Conservation (phyloP, 2,797 vertebrate genomes). For the Notoglanidium macrostoma region DNA sequence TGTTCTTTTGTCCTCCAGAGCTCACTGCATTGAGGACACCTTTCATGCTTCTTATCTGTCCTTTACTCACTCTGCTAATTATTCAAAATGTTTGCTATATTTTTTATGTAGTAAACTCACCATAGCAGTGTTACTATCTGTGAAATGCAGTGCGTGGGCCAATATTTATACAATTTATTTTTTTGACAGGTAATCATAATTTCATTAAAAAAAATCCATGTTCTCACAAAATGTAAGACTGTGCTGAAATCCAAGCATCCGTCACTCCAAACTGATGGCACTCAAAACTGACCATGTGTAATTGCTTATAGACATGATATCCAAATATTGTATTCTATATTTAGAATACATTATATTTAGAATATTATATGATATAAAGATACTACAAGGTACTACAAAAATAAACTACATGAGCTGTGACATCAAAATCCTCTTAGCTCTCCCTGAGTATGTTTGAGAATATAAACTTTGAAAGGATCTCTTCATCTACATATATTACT, state of each 20-base stretch:
- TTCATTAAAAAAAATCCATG: background rate
- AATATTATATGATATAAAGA: background rate
- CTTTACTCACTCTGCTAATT: conserved; percentile 11
- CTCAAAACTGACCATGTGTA: background rate
- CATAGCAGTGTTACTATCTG: background rate
- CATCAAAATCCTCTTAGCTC: background rate
- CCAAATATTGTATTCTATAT: background rate
- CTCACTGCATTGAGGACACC: background rate
- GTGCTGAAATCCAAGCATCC: background rate
- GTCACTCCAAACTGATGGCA: background rate
- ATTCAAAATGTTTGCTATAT: background rate
- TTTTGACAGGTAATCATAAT: background rate
- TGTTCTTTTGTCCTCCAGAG: conserved; percentile 40
- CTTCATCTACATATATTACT: background rate
- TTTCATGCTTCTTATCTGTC: conserved; percentile 13
- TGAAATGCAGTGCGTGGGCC: background rate
- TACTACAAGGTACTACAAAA: background rate
- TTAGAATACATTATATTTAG: background rate
- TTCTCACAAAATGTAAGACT: background rate
- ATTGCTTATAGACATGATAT: background rate
- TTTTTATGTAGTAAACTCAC: background rate
- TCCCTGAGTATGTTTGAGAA: background rate
- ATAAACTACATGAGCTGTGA: background rate
- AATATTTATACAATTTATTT: background rate
- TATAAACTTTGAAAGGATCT: background rate